Evolutionary conservation across 2,888 invertebrate genomes (phyloP).

Genomic region (Troglohyphantes excavatus): DNA sequence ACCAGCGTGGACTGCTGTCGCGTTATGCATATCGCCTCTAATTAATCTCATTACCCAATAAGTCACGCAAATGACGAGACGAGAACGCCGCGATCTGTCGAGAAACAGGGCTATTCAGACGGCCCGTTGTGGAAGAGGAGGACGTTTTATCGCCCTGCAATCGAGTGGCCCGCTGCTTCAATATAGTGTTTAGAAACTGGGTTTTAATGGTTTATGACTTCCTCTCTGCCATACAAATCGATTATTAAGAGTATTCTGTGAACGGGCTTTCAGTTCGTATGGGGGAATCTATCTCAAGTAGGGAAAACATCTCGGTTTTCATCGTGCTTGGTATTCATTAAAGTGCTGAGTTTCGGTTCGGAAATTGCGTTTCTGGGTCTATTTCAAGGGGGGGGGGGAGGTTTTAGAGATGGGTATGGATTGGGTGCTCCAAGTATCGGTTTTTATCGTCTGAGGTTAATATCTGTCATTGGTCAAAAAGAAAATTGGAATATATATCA

Average conservation of each 20-base stretch:
- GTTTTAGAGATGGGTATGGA: background rate
- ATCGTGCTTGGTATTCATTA: background rate
- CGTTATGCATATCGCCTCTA: constrained; percentile 43
- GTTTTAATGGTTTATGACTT: no score
- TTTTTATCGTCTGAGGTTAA: background rate
- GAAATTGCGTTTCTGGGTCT: background rate
- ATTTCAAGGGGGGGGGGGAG: background rate
- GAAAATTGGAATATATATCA: no score
- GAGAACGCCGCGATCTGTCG: background rate
- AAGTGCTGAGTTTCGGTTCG: background rate
- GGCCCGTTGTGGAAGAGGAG: background rate
- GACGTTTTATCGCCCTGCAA: background rate
- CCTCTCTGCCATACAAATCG: no score
- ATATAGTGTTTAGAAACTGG: no score
- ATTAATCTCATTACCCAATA: constrained; percentile 69
- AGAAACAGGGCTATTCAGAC: background rate
- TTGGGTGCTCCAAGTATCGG: background rate
- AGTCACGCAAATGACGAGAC: constrained; percentile 59
- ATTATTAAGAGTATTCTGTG: background rate
- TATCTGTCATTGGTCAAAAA: no score
- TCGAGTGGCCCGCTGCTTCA: background rate
- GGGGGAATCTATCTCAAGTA: background rate
- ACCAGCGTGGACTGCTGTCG: constrained; percentile 27
- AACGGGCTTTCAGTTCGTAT: background rate
- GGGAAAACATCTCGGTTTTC: background rate